These are phyloP conservation scores for Apamea sordens DNA, from an alignment of 2,888 invertebrate species.

Conservation along the genomic window DNA sequence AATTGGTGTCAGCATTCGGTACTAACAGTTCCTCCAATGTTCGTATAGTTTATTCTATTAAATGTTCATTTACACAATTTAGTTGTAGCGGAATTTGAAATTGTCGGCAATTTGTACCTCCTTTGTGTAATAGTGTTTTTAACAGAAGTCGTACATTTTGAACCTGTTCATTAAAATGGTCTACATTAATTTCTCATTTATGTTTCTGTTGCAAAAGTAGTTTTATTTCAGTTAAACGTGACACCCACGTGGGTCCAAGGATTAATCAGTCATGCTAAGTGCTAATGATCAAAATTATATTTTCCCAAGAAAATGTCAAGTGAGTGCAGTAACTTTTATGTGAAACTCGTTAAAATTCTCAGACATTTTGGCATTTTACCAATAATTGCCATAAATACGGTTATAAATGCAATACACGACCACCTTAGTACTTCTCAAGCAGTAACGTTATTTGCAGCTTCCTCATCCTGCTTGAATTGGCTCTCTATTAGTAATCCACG, in stretches of 20 bases:
- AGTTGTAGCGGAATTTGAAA: constrained; percentile 52
- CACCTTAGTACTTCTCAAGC: constrained; percentile 51
- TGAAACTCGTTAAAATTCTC: constrained; percentile 75
- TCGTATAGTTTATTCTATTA: constrained; percentile 61
- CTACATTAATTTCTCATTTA: not conserved
- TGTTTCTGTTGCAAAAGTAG: not conserved
- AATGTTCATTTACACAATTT: constrained; percentile 63
- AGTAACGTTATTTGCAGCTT: constrained; percentile 54
- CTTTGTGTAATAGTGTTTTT: not conserved
- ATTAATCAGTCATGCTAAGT: constrained; percentile 25
- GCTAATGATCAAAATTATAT: constrained; percentile 44
- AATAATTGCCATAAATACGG: constrained; percentile 69
- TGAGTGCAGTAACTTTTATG: constrained; percentile 56
- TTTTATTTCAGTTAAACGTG: constrained; percentile 10
- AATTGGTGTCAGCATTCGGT: constrained; percentile 79
- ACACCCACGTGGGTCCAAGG: constrained; percentile 2
- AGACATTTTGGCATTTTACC: constrained; percentile 77
- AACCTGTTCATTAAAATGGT: not conserved
- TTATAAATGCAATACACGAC: constrained; percentile 58
- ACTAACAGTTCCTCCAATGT: constrained; percentile 51
- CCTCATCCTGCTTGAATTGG: constrained; percentile 44
- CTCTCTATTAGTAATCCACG: constrained; percentile 62
- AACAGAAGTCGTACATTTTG: not conserved
- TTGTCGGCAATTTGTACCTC: constrained; percentile 28
- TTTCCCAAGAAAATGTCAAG: constrained; percentile 48